Base-by-base conservation (phyloP, 2,797 vertebrate genomes). In the Tenualosa ilisha region DNA sequence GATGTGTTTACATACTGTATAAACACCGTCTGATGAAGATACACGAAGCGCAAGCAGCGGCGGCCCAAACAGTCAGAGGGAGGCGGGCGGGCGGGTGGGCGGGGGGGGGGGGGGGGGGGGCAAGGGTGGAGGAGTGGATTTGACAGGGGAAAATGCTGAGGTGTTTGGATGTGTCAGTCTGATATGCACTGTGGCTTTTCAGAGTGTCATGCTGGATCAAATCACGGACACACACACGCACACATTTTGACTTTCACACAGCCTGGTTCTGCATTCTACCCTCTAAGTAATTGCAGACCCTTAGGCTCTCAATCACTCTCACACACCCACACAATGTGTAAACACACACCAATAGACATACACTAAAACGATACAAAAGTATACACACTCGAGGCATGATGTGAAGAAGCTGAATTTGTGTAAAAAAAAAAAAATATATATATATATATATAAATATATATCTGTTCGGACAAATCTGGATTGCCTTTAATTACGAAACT, bases 151-250 rank as follows among this genome's bases (percentile, higher is more conserved):
- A 90, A 92, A 90, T 86, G 88, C 91, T 89, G 90, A 93, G 91
- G 91, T 93, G 89, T 94, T 92, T 92, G 89, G 88, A 63, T 86
- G 88, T 88, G 92, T 94, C 93, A 93, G 90, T 89, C 82, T 24
- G 85, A 94, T 94, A 91, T 94, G 92, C 92, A 90, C 87, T 86
- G 87, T 87, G 83, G 90, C 91, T 88, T 91, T 91, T 91, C 89
- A 89, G 88, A 85, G 92, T 87, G 91, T 92, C 91, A 91, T 85
- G 90, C 92, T 91, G 88, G 87, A 94, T 94, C 90, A 93, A 86
- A 93, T 95, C 93, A 95, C 88, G 92, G 89, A 84, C 65, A 51
- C n/a, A 9, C 40, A 6, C 53, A 63, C 82, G 81, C 72, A 83
- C 85, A 59, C 17, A 37, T 40, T 43, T 46, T 79, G 40, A 46